Evolutionary conservation across 2,888 invertebrate species (phyloP).

Genomic region (Apocheima hispidaria): DNA sequence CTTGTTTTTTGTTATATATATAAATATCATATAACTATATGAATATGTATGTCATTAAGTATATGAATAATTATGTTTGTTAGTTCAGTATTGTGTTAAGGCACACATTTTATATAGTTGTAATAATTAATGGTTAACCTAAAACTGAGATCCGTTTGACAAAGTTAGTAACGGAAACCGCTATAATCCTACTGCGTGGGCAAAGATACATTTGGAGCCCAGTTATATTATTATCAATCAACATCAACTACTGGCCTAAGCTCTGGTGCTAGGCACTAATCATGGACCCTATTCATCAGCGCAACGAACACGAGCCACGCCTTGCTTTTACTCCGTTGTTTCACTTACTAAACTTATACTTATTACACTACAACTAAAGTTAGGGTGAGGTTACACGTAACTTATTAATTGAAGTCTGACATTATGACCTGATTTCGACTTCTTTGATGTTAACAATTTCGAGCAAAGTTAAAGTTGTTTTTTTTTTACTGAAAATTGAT

Average conservation of each 20-base stretch:
- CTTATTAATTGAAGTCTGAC: no score
- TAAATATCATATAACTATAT: not conserved
- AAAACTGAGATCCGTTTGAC: slow-evolving; percentile 8
- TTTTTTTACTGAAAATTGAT: no score
- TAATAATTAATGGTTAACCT: slow-evolving; percentile 7
- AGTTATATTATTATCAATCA: slow-evolving; percentile 25
- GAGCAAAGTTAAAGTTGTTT: no score
- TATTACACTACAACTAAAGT: no score
- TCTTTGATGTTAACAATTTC: no score
- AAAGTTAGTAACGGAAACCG: slow-evolving; percentile 22
- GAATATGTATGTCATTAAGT: no score
- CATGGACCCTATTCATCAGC: slow-evolving; percentile 24
- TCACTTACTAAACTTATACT: not conserved
- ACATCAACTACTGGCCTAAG: slow-evolving; percentile 16
- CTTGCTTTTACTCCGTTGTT: slow-evolving; percentile 46
- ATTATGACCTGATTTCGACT: no score
- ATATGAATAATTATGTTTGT: no score
- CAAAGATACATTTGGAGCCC: slow-evolving; percentile 2
- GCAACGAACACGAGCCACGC: slow-evolving; percentile 48
- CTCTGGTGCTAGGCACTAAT: slow-evolving; percentile 17
- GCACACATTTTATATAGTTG: not conserved
- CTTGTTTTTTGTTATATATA: no score
- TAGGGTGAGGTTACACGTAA: no score
- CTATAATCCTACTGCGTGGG: slow-evolving; percentile 29
- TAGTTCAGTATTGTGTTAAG: no score